Base-by-base conservation (phyloP, 23 tunicate species). In the Trididemnum clinides region DNA sequence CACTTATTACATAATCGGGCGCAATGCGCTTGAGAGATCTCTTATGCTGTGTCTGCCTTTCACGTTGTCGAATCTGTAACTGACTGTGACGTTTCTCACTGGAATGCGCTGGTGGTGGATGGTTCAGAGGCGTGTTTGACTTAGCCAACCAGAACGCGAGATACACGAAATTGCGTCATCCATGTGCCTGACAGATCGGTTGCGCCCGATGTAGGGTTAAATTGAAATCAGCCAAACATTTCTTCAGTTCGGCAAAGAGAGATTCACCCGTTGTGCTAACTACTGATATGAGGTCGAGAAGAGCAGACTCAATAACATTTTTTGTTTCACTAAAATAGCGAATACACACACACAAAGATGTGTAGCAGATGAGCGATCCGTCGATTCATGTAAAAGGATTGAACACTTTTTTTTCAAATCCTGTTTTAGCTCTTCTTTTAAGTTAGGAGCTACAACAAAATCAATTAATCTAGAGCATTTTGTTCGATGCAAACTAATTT, bases 401-500 rank as follows among this genome's bases (percentile, higher is more conserved):
- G 57, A 19, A 39, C 6, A 73, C 22, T 73, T 73, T n/a, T 26
- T 73, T 73, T 18, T 28, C 57, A 73, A 38, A 22, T 37, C 33
- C 18, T 73, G 28, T 73, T 73, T 73, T 37, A 73, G 29, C 18
- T 37, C 80, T 12, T 37, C 57, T 37, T 73, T 73, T 15, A 73
- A 28, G 26, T 28, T 7, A 37, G 80, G 57, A n/a, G 80, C 54
- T 36, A 73, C 38, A 73, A 73, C 80, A 36, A 2, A 36, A 37
- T 73, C 57, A 38, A 73, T 73, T n/a, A 73, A 15, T 35, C 30
- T 2, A 36, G 80, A 7, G 57, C 80, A 73, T 38, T 73, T 73
- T 36, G 80, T 73, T 37, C 80, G 6, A 73, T 73, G 80, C 80
- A 73, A 39, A 38, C 38, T 73, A 5, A 73, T 37, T 19, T 73